Evolutionary conservation across 2,888 invertebrate genomes (phyloP).

Genomic region (Callyntrura guangdongensis): DNA sequence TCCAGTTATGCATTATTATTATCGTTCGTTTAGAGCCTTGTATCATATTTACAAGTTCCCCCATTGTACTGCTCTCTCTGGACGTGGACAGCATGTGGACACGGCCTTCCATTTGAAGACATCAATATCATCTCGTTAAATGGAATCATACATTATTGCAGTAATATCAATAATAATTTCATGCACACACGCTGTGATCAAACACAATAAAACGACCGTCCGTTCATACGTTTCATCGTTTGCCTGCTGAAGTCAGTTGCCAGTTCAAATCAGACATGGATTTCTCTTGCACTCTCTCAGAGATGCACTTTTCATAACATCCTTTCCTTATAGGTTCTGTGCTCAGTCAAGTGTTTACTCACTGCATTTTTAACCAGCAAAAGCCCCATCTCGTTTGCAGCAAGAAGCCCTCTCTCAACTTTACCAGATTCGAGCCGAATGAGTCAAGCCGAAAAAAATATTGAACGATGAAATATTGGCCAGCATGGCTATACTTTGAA

Average conservation of each 20-base stretch:
- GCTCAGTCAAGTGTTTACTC: slow-evolving; percentile 13
- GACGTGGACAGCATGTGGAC: slow-evolving; percentile 13
- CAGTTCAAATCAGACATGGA: too few relatives aligned
- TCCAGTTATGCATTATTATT: too few relatives aligned
- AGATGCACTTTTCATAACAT: too few relatives aligned
- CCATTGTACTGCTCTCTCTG: background rate
- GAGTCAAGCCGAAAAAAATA: background rate
- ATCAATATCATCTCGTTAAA: background rate
- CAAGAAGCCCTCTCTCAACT: background rate
- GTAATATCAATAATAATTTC: slow-evolving; percentile 64
- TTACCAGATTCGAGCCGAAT: background rate
- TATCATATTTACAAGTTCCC: too few relatives aligned
- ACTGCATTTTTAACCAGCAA: background rate
- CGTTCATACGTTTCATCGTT: background rate
- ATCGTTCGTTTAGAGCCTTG: too few relatives aligned
- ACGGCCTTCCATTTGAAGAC: background rate
- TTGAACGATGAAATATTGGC: background rate
- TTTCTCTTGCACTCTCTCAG: too few relatives aligned
- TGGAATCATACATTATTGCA: slow-evolving; percentile 22
- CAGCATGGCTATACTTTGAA: background rate
- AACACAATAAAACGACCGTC: slow-evolving; percentile 7
- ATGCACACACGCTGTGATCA: slow-evolving; percentile 58
- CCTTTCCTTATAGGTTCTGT: background rate
- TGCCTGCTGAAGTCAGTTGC: background rate
- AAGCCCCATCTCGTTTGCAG: background rate